These are phyloP conservation scores for Onchidella celtica DNA, from an alignment of 2,888 invertebrate species.

Conservation along the genomic window DNA sequence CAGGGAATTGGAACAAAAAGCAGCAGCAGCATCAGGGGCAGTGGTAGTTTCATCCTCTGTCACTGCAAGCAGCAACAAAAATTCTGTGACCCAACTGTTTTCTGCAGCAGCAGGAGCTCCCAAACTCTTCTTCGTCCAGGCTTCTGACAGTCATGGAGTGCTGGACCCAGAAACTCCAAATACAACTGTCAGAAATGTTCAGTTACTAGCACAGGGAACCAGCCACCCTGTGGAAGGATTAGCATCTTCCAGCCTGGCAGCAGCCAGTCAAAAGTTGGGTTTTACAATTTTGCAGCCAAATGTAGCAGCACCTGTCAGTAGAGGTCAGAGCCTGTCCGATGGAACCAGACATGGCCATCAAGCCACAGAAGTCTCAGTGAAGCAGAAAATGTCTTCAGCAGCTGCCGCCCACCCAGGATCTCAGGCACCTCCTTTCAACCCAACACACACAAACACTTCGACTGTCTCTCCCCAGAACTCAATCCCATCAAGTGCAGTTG, in stretches of 20 bases:
- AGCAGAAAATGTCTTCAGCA: too few relatives aligned
- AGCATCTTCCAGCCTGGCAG: neutral
- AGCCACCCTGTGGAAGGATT: neutral
- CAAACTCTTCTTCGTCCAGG: neutral
- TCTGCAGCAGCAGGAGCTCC: neutral
- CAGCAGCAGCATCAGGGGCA: neutral
- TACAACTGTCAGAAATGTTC: slow-evolving; percentile 12
- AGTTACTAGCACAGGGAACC: neutral
- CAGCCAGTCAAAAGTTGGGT: neutral
- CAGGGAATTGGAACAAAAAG: too few relatives aligned
- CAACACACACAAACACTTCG: too few relatives aligned
- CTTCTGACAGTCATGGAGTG: neutral
- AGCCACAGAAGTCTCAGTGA: too few relatives aligned
- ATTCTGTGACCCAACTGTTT: slow-evolving; percentile 15
- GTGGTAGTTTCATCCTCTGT: neutral
- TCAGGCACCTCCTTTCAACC: too few relatives aligned
- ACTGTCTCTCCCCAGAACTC: too few relatives aligned
- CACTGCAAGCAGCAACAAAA: neutral
- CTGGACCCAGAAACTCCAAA: neutral
- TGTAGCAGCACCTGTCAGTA: too few relatives aligned
- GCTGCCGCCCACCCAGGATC: too few relatives aligned
- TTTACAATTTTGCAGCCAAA: slow-evolving; percentile 24
- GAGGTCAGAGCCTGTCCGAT: too few relatives aligned
- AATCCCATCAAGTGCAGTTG: too few relatives aligned
- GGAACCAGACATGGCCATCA: too few relatives aligned